phyloP scores from a whole-genome alignment of 2,888 invertebrate species.

The Ichneumon xanthorius region DNA sequence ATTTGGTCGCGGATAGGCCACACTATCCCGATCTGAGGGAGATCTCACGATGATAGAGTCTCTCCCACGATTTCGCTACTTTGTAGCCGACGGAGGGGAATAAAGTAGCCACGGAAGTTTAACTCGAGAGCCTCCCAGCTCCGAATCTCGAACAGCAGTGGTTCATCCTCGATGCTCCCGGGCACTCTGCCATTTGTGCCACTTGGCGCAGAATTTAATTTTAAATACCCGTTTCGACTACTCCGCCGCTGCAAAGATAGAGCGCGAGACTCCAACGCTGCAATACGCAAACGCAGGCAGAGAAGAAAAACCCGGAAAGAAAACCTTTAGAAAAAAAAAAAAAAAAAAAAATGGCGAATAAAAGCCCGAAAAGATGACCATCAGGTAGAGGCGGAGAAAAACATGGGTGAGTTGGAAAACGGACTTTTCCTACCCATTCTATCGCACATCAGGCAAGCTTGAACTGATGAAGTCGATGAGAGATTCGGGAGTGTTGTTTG shows the following conservation, averaged over 20 bases:
- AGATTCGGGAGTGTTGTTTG: no score
- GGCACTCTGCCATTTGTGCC: slow-evolving; percentile 83
- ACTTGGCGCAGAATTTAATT: slow-evolving; percentile 83
- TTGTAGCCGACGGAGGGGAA: slow-evolving; percentile 1
- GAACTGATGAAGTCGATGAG: no score
- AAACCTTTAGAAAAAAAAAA: neutral
- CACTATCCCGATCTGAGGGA: neutral
- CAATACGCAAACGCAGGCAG: no score
- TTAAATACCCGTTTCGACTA: slow-evolving; percentile 77
- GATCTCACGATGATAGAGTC: neutral
- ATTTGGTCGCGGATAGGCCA: neutral
- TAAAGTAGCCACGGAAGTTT: neutral
- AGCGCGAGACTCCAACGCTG: neutral
- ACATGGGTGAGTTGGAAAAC: no score
- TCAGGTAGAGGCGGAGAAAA: no score
- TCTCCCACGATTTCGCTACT: slow-evolving; percentile 4
- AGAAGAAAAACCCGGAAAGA: slow-evolving; percentile 5
- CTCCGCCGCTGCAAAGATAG: slow-evolving; percentile 44
- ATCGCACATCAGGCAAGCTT: no score
- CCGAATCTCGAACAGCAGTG: slow-evolving; percentile 17
- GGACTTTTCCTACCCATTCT: no score
- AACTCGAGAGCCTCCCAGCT: neutral
- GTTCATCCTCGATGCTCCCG: slow-evolving; percentile 61
- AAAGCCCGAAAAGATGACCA: no score
- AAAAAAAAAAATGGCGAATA: neutral